Evolutionary conservation across 2,888 invertebrate genomes (phyloP), one percentile per base, ranked within the genome.

Genomic region (Tiliacea aurago): DNA sequence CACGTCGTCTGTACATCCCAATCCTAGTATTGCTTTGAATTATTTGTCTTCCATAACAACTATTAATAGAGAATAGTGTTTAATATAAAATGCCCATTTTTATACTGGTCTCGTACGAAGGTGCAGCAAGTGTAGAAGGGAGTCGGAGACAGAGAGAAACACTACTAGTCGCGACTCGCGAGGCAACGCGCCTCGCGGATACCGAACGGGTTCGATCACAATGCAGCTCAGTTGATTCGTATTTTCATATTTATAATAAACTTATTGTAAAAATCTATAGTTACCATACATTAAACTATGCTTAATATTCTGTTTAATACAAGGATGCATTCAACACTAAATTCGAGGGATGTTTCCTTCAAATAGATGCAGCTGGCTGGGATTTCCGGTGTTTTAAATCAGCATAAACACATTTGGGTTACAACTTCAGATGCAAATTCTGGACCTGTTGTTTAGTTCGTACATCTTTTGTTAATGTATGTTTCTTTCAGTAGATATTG

Each of bases 161-260:
- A 90, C 90, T 91, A 93, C 90, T 83, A 85, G 85, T 86, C 83
- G 81, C 88, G 84, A 85, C 85, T 85, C 82, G 81, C 88, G 84
- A 87, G 86, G 84, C 80, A 77, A 75, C 70, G 76, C 86, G 85
- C 80, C 65, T 75, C 87, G 87, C 89, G 83, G 83, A 86, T 88
- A 87, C 88, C 90, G 88, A 91, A 93, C 90, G 91, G 92, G 89
- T 91, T 95, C 92, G 88, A 96, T 96, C 96, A 95, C 96, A 96
- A 95, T 96, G 94, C 92, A 96, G 96, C 96, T 96, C 94, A 95
- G 95, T 94, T 96, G 95, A 96, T 95, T 94, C 92, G 89, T 86
- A 85, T 83, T 83, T 94, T 89, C 87, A 89, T 92, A 91, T 91
- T 93, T 93, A 93, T 92, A 91, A 91, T 92, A 93, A 94, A 95